Evolutionary conservation across 2,113 vertebrate species (phyloP), one percentile per base, ranked within the genome.

Genomic region (Zeus faber): DNA sequence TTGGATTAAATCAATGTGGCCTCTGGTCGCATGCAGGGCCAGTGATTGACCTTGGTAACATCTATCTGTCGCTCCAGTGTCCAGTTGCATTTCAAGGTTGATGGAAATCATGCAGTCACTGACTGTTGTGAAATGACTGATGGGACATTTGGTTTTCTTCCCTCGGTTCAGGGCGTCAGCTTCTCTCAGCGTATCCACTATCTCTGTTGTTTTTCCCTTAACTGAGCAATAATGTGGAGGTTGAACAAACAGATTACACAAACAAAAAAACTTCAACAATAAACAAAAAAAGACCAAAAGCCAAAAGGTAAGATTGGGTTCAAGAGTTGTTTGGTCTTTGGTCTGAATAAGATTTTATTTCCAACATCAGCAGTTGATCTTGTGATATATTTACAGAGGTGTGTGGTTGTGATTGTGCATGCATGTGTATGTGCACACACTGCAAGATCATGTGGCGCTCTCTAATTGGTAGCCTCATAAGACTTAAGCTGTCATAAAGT

Each of bases 11-110:
- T 87, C 79, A 79, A 85, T 85, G 73, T 45, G 63, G 65, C 63
- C 45, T 71, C 70, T 72, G 64, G 72, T 64, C 69, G 69, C 69
- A 67, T 69, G 69, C 63, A 67, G 65, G 56, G 43, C 72, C 51
- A 70, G 65, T 76, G 78, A 81, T 72, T 82, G 82, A 85, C 82
- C 79, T 85, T 85, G 81, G 79, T 75, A 70, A 47, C 72, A 60
- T 54, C 75, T 59, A 72, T 55, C 63, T 69, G 67, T 77, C 20
- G 33, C 53, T 64, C 54, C 63, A 61, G 65, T 59, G 66, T 76
- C 72, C 62, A 74, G 73, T 74, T 77, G 67, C 61, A 70, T 77
- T 81, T 80, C 67, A 78, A 80, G 79, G 79, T 75, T 80, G 77
- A 76, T 66, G 70, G 65, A 76, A 79, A 79, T 70, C 72, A 67